phyloP scores from a whole-genome alignment of 2,888 invertebrate species.

The Cosmorhoe ocellata region DNA sequence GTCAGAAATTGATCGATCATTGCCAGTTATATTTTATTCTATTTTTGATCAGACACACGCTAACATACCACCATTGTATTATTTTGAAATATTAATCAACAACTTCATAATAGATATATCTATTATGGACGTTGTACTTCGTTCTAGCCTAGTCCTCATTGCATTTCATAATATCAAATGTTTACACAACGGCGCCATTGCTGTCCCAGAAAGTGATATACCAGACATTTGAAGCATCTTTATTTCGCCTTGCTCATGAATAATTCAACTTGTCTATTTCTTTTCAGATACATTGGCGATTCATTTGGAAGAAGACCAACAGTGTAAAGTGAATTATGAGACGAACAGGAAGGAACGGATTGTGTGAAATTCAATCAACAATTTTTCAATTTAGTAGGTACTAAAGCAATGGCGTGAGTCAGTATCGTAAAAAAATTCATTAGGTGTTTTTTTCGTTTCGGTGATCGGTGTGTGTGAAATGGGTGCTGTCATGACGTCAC shows the following conservation, averaged over 20 bases:
- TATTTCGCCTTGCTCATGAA: constrained; percentile 38
- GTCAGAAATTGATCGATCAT: constrained; percentile 76
- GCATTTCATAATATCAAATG: constrained; percentile 38
- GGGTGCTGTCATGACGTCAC: constrained; percentile 51
- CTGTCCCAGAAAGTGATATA: constrained; percentile 36
- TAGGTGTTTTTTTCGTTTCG: constrained; percentile 52
- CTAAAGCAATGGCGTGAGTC: constrained; percentile 51
- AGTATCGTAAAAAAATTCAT: constrained; percentile 41
- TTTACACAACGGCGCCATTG: constrained; percentile 43
- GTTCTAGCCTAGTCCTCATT: constrained; percentile 27
- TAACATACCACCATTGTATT: constrained; percentile 29
- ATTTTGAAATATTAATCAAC: constrained; percentile 35
- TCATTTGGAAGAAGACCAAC: constrained; percentile 47
- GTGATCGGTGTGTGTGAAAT: constrained; percentile 53
- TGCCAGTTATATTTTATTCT: constrained; percentile 56
- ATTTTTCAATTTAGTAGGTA: constrained; percentile 45
- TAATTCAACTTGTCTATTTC: constrained; percentile 38
- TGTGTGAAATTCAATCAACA: constrained; percentile 47
- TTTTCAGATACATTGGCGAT: constrained; percentile 48
- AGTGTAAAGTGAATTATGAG: constrained; percentile 55
- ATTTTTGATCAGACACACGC: constrained; percentile 53
- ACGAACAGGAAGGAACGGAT: constrained; percentile 27
- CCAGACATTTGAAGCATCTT: constrained; percentile 39
- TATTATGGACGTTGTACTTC: too few relatives aligned
- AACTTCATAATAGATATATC: constrained; percentile 15